Percentiles rank a stretch among this genome's conserved stretches.
phyloP scores from a whole-genome alignment of 2,888 invertebrate species.

The Anagyrus pseudococci region DNA sequence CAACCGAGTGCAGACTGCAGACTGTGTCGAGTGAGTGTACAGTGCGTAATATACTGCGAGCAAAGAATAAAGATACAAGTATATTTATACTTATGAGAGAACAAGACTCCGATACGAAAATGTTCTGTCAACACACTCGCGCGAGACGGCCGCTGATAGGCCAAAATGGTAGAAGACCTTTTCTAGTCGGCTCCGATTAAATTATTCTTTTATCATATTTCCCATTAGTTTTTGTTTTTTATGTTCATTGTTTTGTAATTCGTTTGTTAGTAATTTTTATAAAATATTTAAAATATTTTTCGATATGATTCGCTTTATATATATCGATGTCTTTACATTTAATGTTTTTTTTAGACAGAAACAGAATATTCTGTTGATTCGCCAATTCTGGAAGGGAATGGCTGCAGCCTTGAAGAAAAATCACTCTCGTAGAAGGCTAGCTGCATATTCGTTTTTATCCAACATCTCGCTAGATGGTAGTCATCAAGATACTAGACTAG shows the following conservation, averaged over 20 bases:
- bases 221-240: not conserved
- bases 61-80: no score
- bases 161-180: no score
- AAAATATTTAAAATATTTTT: not conserved
- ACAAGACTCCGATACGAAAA: no score
- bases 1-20: no score
- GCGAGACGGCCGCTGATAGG: no score
- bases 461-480: slow-evolving; percentile 95
- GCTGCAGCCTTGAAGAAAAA: slow-evolving; percentile 66
- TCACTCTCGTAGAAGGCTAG: slow-evolving; percentile 83
- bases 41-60: no score
- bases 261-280: not conserved
- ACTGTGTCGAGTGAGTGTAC: no score
- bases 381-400: slow-evolving; percentile 55
- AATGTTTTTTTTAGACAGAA: slow-evolving; percentile 14
- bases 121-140: no score
- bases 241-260: not conserved
- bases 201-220: not conserved
- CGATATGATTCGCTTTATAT: not conserved
- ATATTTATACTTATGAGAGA: no score
- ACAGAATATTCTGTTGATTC: slow-evolving; percentile 25
- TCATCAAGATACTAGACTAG: slow-evolving; percentile 75
- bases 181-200: not conserved
- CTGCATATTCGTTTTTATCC: slow-evolving; percentile 91
- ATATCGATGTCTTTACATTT: not conserved